Conservation (phyloP, 2,113 vertebrate genomes). For the Rhodinocichla rosea region DNA sequence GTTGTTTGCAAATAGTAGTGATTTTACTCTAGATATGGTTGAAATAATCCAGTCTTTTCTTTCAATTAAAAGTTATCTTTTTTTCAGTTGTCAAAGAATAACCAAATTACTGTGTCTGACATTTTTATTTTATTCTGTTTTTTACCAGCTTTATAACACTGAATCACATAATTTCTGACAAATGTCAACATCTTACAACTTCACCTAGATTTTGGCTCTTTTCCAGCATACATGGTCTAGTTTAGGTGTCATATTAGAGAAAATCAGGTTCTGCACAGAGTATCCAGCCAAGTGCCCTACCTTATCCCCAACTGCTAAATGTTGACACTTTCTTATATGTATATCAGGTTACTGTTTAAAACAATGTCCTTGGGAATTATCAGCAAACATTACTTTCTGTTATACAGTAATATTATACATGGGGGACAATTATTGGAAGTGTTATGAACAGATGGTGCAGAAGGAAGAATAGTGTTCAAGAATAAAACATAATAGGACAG, state of each 20-base stretch:
- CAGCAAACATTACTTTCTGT: conserved; percentile 52
- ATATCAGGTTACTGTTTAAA: conserved; percentile 24
- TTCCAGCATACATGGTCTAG: background rate
- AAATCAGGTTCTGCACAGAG: background rate
- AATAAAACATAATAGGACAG: background rate
- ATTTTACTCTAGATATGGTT: background rate
- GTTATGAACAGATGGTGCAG: conserved; percentile 45
- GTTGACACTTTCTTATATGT: background rate
- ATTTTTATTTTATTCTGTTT: background rate
- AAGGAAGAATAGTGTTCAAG: background rate
- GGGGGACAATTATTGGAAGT: conserved; percentile 22
- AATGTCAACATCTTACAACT: background rate
- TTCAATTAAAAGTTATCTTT: background rate
- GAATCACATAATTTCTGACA: background rate
- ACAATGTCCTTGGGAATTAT: conserved; percentile 30
- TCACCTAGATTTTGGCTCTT: background rate
- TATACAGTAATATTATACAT: conserved; percentile 1
- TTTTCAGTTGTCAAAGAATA: background rate
- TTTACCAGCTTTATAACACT: background rate
- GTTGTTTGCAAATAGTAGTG: background rate
- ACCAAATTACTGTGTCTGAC: background rate
- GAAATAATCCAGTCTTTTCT: background rate
- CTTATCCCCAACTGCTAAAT: background rate
- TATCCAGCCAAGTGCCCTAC: background rate
- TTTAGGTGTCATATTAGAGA: background rate